A percentile compares a stretch with the other conserved stretches of the same genome.
These are phyloP conservation scores for Xylota segnis DNA, from an alignment of 2,888 invertebrate genomes.

Conservation along the genomic window DNA sequence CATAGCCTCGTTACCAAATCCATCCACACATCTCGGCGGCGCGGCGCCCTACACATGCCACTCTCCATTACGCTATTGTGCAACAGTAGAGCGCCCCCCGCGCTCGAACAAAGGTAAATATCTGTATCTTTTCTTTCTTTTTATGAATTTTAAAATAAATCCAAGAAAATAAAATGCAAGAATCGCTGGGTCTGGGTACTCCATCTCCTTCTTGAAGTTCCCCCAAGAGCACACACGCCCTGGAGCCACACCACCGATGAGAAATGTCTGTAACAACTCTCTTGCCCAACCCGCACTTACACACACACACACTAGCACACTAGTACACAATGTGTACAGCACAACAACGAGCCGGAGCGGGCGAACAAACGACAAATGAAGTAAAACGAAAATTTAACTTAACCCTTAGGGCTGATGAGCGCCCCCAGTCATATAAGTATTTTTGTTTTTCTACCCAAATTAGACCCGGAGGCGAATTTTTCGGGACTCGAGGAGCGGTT, in stretches of 20 bases:
- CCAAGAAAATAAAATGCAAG: conserved; percentile 70
- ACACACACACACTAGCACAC: neutral
- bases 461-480: conserved; percentile 70
- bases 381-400: conserved; percentile 76
- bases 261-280: conserved; percentile 68
- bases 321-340: neutral
- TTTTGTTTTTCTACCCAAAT: conserved; percentile 77
- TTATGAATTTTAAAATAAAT: conserved; percentile 68
- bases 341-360: neutral
- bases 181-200: conserved; percentile 42
- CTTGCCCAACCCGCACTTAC: conserved; percentile 33
- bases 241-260: conserved; percentile 50
- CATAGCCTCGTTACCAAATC: conserved; percentile 27
- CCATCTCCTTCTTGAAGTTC: conserved; percentile 33
- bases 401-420: conserved; percentile 73
- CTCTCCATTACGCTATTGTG: conserved; percentile 43
- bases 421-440: conserved; percentile 65
- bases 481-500: conserved; percentile 70
- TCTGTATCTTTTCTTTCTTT: conserved; percentile 16
- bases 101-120: conserved; percentile 42
- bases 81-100: conserved; percentile 35
- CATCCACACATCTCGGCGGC: conserved; percentile 20
- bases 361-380: conserved; percentile 69
- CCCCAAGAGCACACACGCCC: conserved; percentile 61
- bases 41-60: conserved; percentile 22